phyloP scores from a whole-genome alignment of 1,140 invertebrate genomes.

The Ceratina japonica region DNA sequence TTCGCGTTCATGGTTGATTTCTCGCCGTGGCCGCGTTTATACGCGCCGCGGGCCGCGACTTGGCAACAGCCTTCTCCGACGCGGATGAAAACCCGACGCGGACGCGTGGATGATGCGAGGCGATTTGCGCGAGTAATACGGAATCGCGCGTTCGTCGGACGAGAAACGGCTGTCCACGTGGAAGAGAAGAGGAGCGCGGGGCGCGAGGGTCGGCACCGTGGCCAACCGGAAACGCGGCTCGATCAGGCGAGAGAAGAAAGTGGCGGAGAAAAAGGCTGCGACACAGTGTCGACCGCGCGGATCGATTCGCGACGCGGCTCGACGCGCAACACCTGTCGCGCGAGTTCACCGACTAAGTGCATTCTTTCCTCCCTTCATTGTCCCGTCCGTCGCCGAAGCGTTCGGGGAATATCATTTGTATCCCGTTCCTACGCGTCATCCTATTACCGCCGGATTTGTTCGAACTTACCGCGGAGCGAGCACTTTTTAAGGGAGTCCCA shows the following conservation, averaged over 20 bases:
- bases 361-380: conserved; percentile 30
- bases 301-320: conserved; percentile 58
- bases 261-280: conserved; percentile 45
- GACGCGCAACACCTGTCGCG: conserved; percentile 58
- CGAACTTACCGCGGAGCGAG: no score
- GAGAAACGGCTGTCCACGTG: conserved; percentile 35
- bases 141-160: conserved; percentile 43
- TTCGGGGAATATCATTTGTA: conserved; percentile 17
- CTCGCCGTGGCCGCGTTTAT: conserved; percentile 18
- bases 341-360: conserved; percentile 45
- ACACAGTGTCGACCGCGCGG: conserved; percentile 37
- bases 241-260: conserved; percentile 45
- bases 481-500: background rate
- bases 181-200: background rate
- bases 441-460: background rate
- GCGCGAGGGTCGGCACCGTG: background rate
- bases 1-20: conserved; percentile 36
- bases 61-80: conserved; percentile 56
- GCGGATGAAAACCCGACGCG: conserved; percentile 20
- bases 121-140: conserved; percentile 17
- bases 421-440: conserved; percentile 31
- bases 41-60: conserved; percentile 49
- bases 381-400: conserved; percentile 5
- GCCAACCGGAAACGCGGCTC: conserved; percentile 46
- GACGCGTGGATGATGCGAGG: conserved; percentile 3